phyloP scores from a whole-genome alignment of 2,113 vertebrate genomes.

The Alosa alosa region DNA sequence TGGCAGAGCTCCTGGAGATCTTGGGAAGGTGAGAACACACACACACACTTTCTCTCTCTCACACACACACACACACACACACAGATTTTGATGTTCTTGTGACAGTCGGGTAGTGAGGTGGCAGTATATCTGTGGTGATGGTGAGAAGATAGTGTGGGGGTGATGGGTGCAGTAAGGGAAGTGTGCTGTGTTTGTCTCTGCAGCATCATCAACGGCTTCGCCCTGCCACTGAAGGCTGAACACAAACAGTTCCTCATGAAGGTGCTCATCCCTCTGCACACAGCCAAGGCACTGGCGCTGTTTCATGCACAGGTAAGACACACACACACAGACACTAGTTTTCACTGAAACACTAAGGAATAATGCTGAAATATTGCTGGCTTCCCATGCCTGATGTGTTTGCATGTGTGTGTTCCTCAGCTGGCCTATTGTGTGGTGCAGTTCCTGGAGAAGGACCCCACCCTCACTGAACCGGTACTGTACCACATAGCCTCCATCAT shows the following conservation, averaged over 20 bases:
- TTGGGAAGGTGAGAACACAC: slow-evolving; percentile 67
- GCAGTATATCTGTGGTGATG: background rate
- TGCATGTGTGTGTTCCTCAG: slow-evolving; percentile 62
- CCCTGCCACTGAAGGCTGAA: slow-evolving; percentile 95
- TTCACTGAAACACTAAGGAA: no score
- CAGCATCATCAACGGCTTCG: slow-evolving; percentile 99
- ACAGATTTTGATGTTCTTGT: background rate
- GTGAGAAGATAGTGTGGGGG: background rate
- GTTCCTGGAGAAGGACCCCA: slow-evolving; percentile 96
- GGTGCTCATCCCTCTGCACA: slow-evolving; percentile 97
- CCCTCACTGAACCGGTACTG: slow-evolving; percentile 94
- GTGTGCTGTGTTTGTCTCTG: slow-evolving; percentile 50
- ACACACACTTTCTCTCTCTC: background rate
- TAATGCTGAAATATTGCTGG: background rate
- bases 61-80: background rate
- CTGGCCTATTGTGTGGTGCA: slow-evolving; percentile 98
- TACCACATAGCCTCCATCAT: slow-evolving; percentile 19
- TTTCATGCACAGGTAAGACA: slow-evolving; percentile 2
- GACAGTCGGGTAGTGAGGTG: background rate
- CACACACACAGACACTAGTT: background rate
- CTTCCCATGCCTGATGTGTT: background rate
- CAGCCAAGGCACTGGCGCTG: slow-evolving; percentile 80
- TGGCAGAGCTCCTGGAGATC: slow-evolving; percentile 74
- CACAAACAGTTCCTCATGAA: slow-evolving; percentile 99
- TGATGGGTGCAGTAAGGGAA: background rate